These are phyloP conservation scores for Taxidea taxus DNA, from an alignment of 2,113 vertebrate species.

Conservation along the genomic window DNA sequence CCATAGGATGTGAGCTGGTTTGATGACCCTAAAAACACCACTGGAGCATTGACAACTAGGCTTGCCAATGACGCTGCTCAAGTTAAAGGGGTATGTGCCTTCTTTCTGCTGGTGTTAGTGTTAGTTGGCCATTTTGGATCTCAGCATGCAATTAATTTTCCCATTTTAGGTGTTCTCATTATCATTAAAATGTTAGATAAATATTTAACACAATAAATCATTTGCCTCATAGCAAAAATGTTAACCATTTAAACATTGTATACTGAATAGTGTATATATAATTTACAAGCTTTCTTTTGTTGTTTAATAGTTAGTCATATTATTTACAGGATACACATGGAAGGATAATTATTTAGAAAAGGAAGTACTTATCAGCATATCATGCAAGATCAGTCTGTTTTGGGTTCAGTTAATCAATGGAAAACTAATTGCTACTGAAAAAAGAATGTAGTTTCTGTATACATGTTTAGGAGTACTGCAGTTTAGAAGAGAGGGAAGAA, in stretches of 20 bases:
- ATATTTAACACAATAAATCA: not conserved
- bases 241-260: not conserved
- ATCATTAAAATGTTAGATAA: not conserved
- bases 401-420: not conserved
- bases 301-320: not conserved
- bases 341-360: not conserved
- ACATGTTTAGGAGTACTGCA: not conserved
- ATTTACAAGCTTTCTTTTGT: not conserved
- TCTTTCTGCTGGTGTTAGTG: not conserved
- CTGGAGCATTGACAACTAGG: constrained; percentile 93
- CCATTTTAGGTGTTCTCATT: not conserved
- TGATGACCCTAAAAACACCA: constrained; percentile 91
- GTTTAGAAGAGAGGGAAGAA: not conserved
- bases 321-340: not conserved
- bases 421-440: not conserved
- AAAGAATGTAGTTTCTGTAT: not conserved
- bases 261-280: not conserved
- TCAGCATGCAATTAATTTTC: not conserved
- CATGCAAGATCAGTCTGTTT: not conserved
- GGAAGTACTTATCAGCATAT: not conserved
- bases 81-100: constrained; percentile 93
- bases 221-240: not conserved
- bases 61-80: constrained; percentile 94
- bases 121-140: not conserved
- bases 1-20: constrained; percentile 94